Percentiles rank a stretch among this genome's conserved stretches.
These are phyloP conservation scores for Catamblyrhynchus diadema DNA, from an alignment of 2,797 vertebrate species.

Conservation along the genomic window DNA sequence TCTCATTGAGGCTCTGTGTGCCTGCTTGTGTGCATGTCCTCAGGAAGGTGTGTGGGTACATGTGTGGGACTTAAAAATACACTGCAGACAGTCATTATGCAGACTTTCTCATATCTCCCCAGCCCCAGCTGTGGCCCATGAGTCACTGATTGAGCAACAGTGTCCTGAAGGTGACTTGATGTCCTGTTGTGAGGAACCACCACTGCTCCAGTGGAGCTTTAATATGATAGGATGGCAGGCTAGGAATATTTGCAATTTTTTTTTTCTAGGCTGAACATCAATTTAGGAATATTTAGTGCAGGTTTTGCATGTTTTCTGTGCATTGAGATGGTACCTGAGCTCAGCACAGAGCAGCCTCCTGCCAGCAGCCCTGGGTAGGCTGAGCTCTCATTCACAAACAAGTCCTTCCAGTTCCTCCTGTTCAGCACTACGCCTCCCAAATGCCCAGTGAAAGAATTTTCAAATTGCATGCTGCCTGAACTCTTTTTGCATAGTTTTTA, in stretches of 20 bases:
- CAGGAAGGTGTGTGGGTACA: neutral
- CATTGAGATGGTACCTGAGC: neutral
- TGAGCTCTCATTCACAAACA: neutral
- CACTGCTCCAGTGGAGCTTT: neutral
- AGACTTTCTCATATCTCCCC: neutral
- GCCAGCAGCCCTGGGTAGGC: neutral
- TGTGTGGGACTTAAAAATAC: neutral
- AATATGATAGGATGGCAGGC: neutral
- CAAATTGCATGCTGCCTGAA: neutral
- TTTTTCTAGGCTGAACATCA: neutral
- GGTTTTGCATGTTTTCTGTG: neutral
- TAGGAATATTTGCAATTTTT: neutral
- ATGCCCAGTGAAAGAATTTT: neutral
- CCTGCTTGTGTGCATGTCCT: neutral
- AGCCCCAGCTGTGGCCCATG: neutral
- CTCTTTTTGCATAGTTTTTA: neutral
- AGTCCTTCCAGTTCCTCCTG: conserved; percentile 47
- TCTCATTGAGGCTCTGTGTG: neutral
- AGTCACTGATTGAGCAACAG: neutral
- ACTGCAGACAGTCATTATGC: neutral
- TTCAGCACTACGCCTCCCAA: neutral
- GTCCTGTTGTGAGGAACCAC: neutral
- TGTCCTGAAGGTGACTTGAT: neutral
- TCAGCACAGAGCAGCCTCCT: neutral
- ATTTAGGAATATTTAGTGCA: neutral